Evolutionary conservation across 2,113 vertebrate genomes (phyloP), one percentile per base, ranked within the genome.

Genomic region (Carassius carassius): DNA sequence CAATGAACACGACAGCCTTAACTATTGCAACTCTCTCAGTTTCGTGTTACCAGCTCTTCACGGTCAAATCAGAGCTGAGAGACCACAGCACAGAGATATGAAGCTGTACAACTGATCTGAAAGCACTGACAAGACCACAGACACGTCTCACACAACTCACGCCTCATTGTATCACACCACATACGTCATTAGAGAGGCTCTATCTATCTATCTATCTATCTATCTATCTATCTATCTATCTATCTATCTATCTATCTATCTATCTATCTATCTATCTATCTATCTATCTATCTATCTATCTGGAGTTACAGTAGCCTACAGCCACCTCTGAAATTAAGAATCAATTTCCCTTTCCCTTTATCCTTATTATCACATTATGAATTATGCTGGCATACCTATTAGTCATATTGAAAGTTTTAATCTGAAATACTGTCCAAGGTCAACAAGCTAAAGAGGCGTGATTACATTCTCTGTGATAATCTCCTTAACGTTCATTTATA

Each of bases 11-110:
- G 10, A 6, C 16, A 19, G 11, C 60, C 8, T 67, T 32, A 81
- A 19, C 41, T 80, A 23, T 56, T 4, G 17, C 21, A 5, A 14
- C 29, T 70, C 62, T 82, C 65, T 69, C 17, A 70, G 65, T 82
- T 67, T 82, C 67, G 23, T 54, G 65, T 82, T n/a, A 82, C 81
- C 8, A 1, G 67, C 67, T 72, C 81, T 51, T 82, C 49, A 58
- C 58, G 67, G 47, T 82, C 81, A 58, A 82, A 72, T 82, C 67
- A 82, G 41, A 82, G 67, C 29, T 4, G 29, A 54, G 67, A 70
- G 47, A 69, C 25, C 62, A 51, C 23, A 51, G 41, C 63, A 32
- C 62, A 69, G 44, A 51, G 62, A 29, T 21, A 69, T 67, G 4
- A 29, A 21, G 17, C 44, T 29, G n/a, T 13, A 35, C 75, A 58